Conservation (phyloP, 2,797 vertebrate genomes). For the Phataginus tricuspis region DNA sequence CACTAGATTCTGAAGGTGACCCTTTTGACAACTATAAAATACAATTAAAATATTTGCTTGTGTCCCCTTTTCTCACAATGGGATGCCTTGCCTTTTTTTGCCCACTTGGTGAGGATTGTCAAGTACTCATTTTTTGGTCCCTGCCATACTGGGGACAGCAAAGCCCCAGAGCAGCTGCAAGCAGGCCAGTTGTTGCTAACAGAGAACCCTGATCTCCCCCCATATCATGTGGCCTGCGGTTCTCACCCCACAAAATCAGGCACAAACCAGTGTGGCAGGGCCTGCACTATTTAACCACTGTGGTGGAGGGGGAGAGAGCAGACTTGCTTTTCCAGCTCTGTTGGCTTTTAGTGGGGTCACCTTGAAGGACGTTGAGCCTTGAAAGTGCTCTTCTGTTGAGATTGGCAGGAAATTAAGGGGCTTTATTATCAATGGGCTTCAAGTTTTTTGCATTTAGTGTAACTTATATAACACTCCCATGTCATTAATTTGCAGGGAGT, state of each 20-base stretch:
- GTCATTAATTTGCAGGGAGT: not conserved
- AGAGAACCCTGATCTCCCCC: not conserved
- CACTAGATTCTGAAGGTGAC: not conserved
- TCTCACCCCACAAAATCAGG: not conserved
- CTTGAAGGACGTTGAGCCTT: not conserved
- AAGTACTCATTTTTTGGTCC: not conserved
- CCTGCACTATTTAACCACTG: not conserved
- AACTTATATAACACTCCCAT: not conserved
- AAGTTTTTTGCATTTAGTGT: not conserved
- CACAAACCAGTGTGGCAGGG: not conserved
- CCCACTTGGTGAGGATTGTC: not conserved
- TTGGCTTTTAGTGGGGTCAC: not conserved
- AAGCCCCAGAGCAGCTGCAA: constrained; percentile 16
- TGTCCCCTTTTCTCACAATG: not conserved
- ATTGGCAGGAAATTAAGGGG: not conserved
- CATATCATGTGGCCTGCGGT: not conserved
- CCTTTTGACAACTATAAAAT: rapidly evolving
- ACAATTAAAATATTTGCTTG: not conserved
- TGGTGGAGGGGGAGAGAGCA: rapidly evolving
- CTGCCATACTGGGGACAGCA: not conserved
- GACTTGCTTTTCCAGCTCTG: not conserved
- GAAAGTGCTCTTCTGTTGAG: not conserved
- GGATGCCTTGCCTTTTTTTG: not conserved
- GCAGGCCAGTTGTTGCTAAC: constrained; percentile 28
- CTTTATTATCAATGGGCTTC: not conserved